Percentiles rank a stretch among this genome's conserved stretches.
These are phyloP conservation scores for Paratilapia polleni DNA, from an alignment of 2,113 vertebrate species.

Conservation along the genomic window DNA sequence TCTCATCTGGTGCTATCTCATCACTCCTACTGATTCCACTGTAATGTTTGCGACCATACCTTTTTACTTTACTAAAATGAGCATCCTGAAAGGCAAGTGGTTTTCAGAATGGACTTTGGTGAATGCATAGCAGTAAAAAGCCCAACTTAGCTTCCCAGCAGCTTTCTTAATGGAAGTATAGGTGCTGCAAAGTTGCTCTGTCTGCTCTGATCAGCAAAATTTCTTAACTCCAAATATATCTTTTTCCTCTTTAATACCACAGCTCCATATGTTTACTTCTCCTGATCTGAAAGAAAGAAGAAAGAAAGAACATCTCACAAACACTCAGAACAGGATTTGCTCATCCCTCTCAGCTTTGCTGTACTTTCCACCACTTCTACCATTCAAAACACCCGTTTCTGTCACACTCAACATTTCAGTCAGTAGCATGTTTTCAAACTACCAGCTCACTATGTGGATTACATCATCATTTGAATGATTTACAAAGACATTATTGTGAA, in stretches of 20 bases:
- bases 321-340: slow-evolving; percentile 4
- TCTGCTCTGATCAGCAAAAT: background rate
- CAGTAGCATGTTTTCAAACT: background rate
- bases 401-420: background rate
- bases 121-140: no score
- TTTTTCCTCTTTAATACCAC: background rate
- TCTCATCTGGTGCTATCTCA: background rate
- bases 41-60: background rate
- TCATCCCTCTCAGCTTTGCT: background rate
- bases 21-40: background rate
- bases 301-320: slow-evolving; percentile 4
- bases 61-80: background rate
- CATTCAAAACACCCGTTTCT: slow-evolving; percentile 11
- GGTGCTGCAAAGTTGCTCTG: background rate
- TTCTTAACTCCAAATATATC: background rate
- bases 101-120: background rate
- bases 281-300: background rate
- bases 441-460: background rate
- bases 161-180: background rate
- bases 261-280: background rate
- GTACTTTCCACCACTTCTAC: background rate
- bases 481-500: background rate
- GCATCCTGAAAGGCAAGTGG: fast-evolving
- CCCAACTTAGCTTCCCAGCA: no score
- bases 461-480: background rate